Evolutionary conservation across 2,797 vertebrate species (phyloP).

Genomic region (Chiroxiphia lanceolata): DNA sequence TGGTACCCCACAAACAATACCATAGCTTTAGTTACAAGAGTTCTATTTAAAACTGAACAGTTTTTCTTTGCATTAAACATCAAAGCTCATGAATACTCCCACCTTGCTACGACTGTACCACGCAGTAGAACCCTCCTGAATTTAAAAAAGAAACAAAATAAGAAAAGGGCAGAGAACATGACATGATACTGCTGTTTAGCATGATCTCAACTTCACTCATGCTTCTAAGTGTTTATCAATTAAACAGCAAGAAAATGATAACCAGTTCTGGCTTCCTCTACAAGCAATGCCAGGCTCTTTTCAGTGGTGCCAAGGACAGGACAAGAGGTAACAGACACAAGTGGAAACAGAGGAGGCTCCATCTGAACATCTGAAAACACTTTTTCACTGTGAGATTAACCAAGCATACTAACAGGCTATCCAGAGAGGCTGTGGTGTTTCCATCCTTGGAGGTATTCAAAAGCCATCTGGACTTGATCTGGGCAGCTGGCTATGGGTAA

Average conservation of each 20-base stretch:
- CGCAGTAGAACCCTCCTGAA: background rate
- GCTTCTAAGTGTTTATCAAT: background rate
- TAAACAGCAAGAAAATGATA: background rate
- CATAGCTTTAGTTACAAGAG: background rate
- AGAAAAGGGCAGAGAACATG: background rate
- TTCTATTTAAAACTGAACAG: background rate
- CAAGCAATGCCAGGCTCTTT: background rate
- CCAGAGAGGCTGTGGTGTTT: background rate
- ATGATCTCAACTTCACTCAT: background rate
- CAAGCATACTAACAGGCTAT: background rate
- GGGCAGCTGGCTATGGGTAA: background rate
- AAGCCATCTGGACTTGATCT: background rate
- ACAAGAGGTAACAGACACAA: background rate
- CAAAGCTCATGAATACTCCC: background rate
- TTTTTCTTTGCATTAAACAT: background rate
- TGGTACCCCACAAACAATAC: background rate
- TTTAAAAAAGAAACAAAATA: background rate
- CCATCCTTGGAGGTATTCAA: background rate
- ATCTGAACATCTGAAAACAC: background rate
- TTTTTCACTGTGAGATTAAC: background rate
- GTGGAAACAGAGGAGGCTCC: background rate
- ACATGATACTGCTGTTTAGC: background rate
- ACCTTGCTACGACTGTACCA: background rate
- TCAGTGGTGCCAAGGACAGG: background rate
- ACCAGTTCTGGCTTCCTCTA: background rate